Evolutionary conservation across 2,797 vertebrate species (phyloP), one percentile per base, ranked within the genome.

Genomic region (Holocentrus rufus): DNA sequence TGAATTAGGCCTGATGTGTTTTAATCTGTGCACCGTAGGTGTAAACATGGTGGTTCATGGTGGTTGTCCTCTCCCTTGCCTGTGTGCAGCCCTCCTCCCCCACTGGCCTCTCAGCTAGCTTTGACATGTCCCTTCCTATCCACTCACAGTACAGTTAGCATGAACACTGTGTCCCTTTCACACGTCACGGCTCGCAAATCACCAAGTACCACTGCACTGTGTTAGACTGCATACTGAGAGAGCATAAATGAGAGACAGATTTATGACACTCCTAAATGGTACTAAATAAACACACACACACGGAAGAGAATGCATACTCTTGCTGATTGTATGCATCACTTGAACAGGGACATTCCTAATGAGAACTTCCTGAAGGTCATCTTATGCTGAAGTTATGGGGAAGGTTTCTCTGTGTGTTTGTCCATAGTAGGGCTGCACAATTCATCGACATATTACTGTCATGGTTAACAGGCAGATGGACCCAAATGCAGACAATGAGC

Each of bases 171-270:
- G 61, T 31, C 63, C 42, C 50, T 22, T 55, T 46, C 64, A 66
- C 31, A 39, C 13, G 36, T 42, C 52, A 55, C 34, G 25, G 36
- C 64, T 42, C 52, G 55, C 34, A 55, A 66, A 66, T 55, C 50
- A 54, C 22, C n/a, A 7, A n/a, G 50, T 23, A 18, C 23, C 14
- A 39, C 50, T 22, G 4, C 14, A 39, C 50, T 22, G 4, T 30
- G 20, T 18, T 42, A 66, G 31, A 23, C 34, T 15, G 53, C 34
- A 42, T 34, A 17, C 64, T 23, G 23, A 50, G n/a, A 34, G 17
- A 15, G 15, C 22, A n/a, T 4, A 23, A 44, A 3, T 11, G 36
- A 31, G 34, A 14, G 14, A 6, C 52, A 25, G 34, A 66, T 66
- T 55, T 18, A 65, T 25, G 30, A 65, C 13, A 4, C 5, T 7